phyloP scores from a whole-genome alignment of 2,113 vertebrate species.

The Apteryx owenii region DNA sequence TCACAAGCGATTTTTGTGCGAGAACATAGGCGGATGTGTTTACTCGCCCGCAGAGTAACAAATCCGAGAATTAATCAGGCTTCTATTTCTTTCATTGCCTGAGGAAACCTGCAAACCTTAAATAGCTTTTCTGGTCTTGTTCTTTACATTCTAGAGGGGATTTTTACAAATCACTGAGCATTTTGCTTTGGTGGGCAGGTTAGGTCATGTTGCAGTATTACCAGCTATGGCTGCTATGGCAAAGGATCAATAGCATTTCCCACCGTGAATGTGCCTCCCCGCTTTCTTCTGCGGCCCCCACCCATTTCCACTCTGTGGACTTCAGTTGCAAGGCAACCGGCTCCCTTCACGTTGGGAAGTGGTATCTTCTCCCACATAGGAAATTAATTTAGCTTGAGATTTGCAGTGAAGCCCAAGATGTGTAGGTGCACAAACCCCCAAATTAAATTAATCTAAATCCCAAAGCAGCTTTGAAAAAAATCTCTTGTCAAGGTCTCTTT shows the following conservation, averaged over 20 bases:
- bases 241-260: constrained; percentile 54
- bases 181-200: constrained; percentile 43
- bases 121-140: constrained; percentile 19
- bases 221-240: background rate
- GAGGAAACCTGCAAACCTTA: constrained; percentile 26
- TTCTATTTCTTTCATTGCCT: background rate
- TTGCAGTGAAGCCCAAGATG: background rate
- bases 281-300: background rate
- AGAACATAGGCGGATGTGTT: background rate
- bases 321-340: background rate
- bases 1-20: background rate
- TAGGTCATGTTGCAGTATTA: constrained; percentile 17
- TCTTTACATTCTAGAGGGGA: constrained; percentile 41
- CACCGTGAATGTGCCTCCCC: background rate
- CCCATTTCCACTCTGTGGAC: background rate
- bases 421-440: background rate
- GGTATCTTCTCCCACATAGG: background rate
- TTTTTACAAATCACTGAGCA: constrained; percentile 39
- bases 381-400: background rate
- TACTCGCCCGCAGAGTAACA: constrained; percentile 1
- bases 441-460: constrained; percentile 38
- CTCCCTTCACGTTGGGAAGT: background rate
- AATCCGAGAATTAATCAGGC: constrained; percentile 44
- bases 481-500: background rate
- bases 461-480: constrained; percentile 21